A percentile compares a stretch with the other conserved stretches of the same genome.
phyloP scores from a whole-genome alignment of 2,888 invertebrate species.

The Latheticus oryzae region DNA sequence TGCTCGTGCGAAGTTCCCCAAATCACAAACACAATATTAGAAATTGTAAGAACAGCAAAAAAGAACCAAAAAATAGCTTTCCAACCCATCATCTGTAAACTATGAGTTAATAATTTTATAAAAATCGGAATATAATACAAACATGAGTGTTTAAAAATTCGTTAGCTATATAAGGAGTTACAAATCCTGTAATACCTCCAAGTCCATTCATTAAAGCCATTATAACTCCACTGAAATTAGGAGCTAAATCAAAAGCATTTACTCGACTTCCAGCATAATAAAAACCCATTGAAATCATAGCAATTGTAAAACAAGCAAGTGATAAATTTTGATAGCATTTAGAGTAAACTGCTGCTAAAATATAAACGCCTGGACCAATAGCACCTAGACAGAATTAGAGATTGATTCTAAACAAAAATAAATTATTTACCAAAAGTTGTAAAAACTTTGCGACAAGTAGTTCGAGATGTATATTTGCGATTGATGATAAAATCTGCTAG shows the following conservation, averaged over 20 bases:
- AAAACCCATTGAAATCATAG: neutral
- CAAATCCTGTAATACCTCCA: neutral
- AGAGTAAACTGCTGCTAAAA: neutral
- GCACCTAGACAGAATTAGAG: too few species aligned
- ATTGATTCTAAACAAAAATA: too few species aligned
- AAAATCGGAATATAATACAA: too few species aligned
- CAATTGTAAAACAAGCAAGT: neutral
- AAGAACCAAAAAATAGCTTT: neutral
- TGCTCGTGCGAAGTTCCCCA: neutral
- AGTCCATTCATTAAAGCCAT: neutral
- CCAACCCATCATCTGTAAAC: neutral
- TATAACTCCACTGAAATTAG: neutral
- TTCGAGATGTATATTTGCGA: constrained; percentile 64
- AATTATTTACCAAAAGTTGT: constrained; percentile 55
- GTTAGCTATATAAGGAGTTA: neutral
- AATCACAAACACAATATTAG: neutral
- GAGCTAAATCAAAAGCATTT: neutral
- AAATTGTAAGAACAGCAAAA: neutral
- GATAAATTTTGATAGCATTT: neutral
- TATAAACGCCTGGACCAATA: neutral
- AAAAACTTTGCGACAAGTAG: constrained; percentile 56
- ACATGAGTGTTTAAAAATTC: neutral
- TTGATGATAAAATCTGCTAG: constrained; percentile 3
- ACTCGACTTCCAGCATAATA: neutral
- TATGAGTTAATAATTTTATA: too few species aligned